Evolutionary conservation across 2,888 invertebrate genomes (phyloP), one percentile per base, ranked within the genome.

Genomic region (Drosophila prolongata): DNA sequence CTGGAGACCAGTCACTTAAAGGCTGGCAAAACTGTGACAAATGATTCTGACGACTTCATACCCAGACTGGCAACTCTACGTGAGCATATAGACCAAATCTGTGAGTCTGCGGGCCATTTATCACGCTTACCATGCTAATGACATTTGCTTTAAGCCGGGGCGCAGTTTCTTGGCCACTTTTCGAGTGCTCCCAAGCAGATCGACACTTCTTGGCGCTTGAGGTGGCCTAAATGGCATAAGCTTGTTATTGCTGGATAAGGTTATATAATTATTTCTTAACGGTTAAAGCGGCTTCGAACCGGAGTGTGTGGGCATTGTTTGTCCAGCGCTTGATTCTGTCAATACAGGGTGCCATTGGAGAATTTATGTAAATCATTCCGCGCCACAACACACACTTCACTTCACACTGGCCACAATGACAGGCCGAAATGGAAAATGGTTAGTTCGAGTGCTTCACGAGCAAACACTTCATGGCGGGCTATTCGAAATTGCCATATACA

Each of bases 101-200:
- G 65, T 70, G 72, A 69, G 78, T 73, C 76, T 80, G 83, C 76
- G 65, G 69, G 75, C 69, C 87, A 86, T 86, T 85, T 82, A 87
- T 86, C 85, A 86, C 80, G 85, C 87, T 87, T 87, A 86, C 87
- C 70, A 85, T 79, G 82, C 80, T 86, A 87, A 86, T 86, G 85
- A 86, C 85, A 87, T 75, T 65, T 76, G 77, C 79, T 67, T 72
- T 11, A 34, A 47, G 34, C 10, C 47, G 69, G 64, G 62, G 76
- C 60, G 43, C 67, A 72, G 67, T 30, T 30, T 57, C 56, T 69
- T 47, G 47, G 59, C 55, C 70, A 58, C 77, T 77, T 72, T 14
- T 53, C 57, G 76, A 85, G 74, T 80, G 83, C 64, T 66, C 62
- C 58, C 59, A 69, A 66, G 65, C 66, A 66, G 58, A 72, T 60